These are phyloP conservation scores for Botia kubotai DNA, from an alignment of 2,797 vertebrate genomes.

Conservation along the genomic window DNA sequence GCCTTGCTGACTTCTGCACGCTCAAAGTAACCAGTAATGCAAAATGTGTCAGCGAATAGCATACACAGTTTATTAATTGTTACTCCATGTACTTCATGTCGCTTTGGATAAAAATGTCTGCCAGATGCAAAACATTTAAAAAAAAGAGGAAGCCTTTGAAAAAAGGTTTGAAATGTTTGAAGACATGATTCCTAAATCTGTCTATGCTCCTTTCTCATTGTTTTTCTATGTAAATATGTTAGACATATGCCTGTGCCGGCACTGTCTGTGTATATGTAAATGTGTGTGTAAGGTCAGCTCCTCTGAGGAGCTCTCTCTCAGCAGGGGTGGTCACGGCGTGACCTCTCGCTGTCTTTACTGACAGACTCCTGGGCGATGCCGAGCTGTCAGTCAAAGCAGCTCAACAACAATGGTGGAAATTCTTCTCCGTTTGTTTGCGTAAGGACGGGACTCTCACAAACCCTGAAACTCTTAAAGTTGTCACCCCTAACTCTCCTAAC, in stretches of 20 bases:
- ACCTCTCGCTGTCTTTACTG: conserved; percentile 75
- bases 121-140: too few relatives aligned
- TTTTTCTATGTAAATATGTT: background rate
- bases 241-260: background rate
- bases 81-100: too few relatives aligned
- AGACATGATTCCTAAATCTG: too few relatives aligned
- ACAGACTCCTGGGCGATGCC: conserved; percentile 73
- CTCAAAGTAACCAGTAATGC: background rate
- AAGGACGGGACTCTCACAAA: conserved; percentile 79
- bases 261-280: conserved; percentile 45
- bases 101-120: too few relatives aligned
- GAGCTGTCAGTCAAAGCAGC: conserved; percentile 79
- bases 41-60: background rate
- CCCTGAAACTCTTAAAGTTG: conserved; percentile 76
- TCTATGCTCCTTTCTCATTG: too few relatives aligned
- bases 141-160: too few relatives aligned
- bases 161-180: too few relatives aligned
- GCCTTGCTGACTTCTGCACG: background rate
- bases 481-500: conserved; percentile 61
- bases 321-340: conserved; percentile 72
- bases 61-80: background rate
- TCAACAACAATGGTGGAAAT: conserved; percentile 81
- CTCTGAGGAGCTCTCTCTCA: conserved; percentile 40
- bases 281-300: conserved; percentile 42
- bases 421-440: conserved; percentile 84